Base-by-base conservation (phyloP, 2,113 vertebrate species). In the Aspidoscelis tigris region DNA sequence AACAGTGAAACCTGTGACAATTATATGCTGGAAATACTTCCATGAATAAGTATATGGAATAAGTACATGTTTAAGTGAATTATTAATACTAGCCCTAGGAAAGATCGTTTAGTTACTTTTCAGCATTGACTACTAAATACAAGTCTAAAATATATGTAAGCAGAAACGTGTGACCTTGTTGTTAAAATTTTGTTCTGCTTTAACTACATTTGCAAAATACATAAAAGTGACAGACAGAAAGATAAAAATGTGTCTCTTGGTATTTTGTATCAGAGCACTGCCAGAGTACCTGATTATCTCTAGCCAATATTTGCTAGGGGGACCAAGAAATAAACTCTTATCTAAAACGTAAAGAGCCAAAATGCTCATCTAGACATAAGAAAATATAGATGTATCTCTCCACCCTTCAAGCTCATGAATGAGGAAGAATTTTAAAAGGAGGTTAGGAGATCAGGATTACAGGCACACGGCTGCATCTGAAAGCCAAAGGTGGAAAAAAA, bases 401-500 rank as follows among this genome's bases (percentile, higher is more conserved):
- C 41, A 6, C 6, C 71, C 1, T 55, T 7, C 78, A 83, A n/a
- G 87, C 84, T 65, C 50, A 44, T 0, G 7, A 24, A 70, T 0
- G 0, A 76, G 26, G 87, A 7, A 22, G 47, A 78, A 66, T 74
- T n/a, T 68, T 7, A n/a, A 5, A 76, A 21, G 1, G 10, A 85
- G 71, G 16, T 87, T 5, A 6, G 53, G 43, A 86, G 80, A 10
- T 84, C 7, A 22, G 87, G 75, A 58, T 89, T 43, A 87, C 79
- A 87, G 88, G 87, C 78, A n/a, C 58, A 78, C 78, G 78, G 78
- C 20, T 85, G 78, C 5, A 81, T 92, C 87, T 76, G 87, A 91
- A 61, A 66, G 1, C 8, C 66, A 91, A 90, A 92, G 12, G 16
- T 87, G 78, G 66, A 68, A 92, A 87, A 94, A 90, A 44, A 4